Conservation (phyloP, 2,888 invertebrate genomes). For the Epirrhoe alternata region DNA sequence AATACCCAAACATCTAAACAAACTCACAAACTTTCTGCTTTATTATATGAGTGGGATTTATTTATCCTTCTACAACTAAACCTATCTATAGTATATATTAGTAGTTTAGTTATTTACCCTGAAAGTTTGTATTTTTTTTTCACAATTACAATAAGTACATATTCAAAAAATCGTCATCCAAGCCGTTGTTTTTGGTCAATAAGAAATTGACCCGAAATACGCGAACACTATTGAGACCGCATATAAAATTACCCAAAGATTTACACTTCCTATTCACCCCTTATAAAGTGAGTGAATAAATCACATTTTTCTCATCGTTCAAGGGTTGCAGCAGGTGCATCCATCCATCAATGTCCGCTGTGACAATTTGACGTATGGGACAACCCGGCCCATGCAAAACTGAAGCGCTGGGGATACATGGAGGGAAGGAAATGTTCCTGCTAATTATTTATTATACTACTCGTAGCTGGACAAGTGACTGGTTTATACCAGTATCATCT, state of each 20-base stretch:
- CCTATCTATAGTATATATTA: no score
- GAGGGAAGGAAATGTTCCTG: conserved; percentile 30
- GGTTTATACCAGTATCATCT: no score
- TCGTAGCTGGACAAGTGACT: no score
- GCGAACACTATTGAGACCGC: not conserved
- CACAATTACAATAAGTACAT: no score
- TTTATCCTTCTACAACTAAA: no score
- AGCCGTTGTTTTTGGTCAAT: no score
- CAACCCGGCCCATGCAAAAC: conserved; percentile 79
- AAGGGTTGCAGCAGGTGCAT: conserved; percentile 70
- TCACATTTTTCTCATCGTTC: conserved; percentile 63
- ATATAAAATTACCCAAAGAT: conserved; percentile 5
- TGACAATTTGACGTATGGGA: conserved; percentile 84
- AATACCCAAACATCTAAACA: no score
- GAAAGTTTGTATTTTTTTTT: no score
- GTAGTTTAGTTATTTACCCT: no score
- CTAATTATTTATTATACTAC: not conserved
- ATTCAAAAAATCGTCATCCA: no score
- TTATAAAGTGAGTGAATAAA: conserved; percentile 54
- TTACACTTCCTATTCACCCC: conserved; percentile 26
- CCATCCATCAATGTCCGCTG: conserved; percentile 77
- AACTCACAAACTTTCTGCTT: no score
- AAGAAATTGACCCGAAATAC: not conserved
- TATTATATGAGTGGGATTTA: no score
- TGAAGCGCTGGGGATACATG: conserved; percentile 52